Percentiles rank a stretch among this genome's conserved stretches.
Evolutionary conservation across 1,140 invertebrate species (phyloP).

Genomic region (Drosophila funebris): DNA sequence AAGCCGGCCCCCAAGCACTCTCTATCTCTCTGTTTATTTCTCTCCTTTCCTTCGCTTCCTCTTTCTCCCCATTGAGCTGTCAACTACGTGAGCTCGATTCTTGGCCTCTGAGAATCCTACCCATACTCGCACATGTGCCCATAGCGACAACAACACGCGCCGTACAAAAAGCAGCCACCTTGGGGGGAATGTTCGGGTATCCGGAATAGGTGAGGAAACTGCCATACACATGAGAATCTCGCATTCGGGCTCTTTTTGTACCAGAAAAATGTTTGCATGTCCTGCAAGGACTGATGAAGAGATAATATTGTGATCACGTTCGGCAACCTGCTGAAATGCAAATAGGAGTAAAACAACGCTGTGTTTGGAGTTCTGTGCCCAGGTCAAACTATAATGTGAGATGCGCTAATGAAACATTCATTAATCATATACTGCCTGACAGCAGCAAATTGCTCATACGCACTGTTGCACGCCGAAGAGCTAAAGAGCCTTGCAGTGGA

Average conservation of each 20-base stretch:
- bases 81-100: constrained; percentile 27
- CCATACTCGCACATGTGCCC: constrained; percentile 32
- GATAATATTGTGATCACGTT: constrained; percentile 83
- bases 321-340: constrained; percentile 79
- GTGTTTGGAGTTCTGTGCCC: background rate
- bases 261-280: constrained; percentile 43
- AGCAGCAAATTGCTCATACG: constrained; percentile 52
- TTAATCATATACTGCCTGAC: constrained; percentile 70
- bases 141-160: constrained; percentile 24
- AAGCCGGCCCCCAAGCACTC: background rate
- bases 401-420: constrained; percentile 77
- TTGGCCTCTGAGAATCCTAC: constrained; percentile 26
- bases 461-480: constrained; percentile 14
- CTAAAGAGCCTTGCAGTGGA: background rate
- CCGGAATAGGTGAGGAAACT: background rate
- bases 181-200: background rate
- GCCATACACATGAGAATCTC: background rate
- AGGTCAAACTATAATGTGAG: constrained; percentile 54
- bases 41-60: background rate
- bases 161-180: background rate
- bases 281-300: constrained; percentile 69
- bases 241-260: constrained; percentile 36
- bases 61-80: background rate
- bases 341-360: constrained; percentile 35
- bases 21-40: background rate